These are phyloP conservation scores for Tetramorium simillimum DNA, from an alignment of 1,140 invertebrate species.

Conservation along the genomic window DNA sequence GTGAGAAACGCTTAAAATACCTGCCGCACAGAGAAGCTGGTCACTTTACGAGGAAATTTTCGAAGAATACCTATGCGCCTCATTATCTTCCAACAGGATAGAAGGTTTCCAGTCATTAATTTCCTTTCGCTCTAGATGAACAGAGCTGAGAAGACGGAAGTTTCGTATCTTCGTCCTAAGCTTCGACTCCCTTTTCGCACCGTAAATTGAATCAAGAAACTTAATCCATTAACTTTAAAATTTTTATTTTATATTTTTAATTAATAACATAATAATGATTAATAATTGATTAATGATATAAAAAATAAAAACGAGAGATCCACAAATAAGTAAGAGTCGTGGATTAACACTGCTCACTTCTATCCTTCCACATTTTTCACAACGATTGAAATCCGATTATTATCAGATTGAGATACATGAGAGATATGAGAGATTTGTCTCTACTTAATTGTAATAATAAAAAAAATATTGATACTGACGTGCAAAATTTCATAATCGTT, in stretches of 20 bases:
- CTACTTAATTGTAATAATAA: neutral
- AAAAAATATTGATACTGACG: no score
- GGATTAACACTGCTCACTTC: neutral
- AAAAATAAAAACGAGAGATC: neutral
- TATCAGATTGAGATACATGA: neutral
- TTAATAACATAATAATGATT: neutral
- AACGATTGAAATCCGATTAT: neutral
- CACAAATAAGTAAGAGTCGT: neutral
- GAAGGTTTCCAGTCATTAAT: conserved; percentile 19
- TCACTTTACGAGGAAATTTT: conserved; percentile 50
- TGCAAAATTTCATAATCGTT: neutral
- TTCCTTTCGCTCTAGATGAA: conserved; percentile 36
- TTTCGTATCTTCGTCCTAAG: neutral
- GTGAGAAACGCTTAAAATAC: conserved; percentile 45
- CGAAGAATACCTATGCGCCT: conserved; percentile 38
- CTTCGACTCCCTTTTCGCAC: neutral
- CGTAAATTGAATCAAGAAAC: neutral
- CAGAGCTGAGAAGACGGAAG: conserved; percentile 12
- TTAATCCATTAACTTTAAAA: neutral
- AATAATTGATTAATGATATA: neutral
- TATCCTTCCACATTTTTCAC: neutral
- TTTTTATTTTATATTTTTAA: neutral
- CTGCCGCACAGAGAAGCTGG: conserved; percentile 7
- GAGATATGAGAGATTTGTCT: neutral
- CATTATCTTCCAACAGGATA: conserved; percentile 24